Evolutionary conservation across 1,140 invertebrate species (phyloP).

Genomic region (Maniola jurtina): DNA sequence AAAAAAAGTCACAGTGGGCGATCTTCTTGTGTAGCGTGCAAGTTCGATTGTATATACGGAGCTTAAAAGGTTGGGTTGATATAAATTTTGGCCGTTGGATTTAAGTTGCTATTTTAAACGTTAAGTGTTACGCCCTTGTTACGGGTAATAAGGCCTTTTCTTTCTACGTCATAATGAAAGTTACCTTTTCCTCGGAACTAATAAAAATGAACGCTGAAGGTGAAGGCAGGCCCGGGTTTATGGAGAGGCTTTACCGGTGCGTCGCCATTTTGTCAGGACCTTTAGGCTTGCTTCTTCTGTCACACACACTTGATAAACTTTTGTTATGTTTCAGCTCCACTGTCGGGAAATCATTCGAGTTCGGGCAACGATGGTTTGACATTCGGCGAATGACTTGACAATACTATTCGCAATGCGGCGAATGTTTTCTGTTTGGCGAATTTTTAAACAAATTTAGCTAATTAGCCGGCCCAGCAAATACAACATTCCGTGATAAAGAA

Average conservation of each 20-base stretch:
- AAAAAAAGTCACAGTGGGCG: no score
- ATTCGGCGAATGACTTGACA: no score
- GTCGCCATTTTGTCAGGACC: slow-evolving; percentile 34
- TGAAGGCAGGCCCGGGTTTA: slow-evolving; percentile 36
- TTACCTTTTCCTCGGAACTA: slow-evolving; percentile 38
- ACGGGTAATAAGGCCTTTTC: slow-evolving; percentile 40
- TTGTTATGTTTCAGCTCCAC: no score
- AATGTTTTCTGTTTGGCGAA: no score
- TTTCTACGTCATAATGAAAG: slow-evolving; percentile 48
- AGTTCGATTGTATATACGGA: background rate
- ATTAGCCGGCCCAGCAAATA: no score
- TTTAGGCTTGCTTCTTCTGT: background rate
- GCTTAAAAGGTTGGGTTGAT: slow-evolving; percentile 40
- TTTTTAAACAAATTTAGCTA: no score
- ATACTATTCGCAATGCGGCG: no score
- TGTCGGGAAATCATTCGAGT: no score
- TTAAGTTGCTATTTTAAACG: slow-evolving; percentile 33
- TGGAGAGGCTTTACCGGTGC: slow-evolving; percentile 28
- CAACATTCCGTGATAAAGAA: no score
- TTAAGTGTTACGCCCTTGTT: slow-evolving; percentile 32
- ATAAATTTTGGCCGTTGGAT: slow-evolving; percentile 42
- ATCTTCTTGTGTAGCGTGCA: background rate
- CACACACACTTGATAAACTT: background rate
- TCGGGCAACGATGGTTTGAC: no score
- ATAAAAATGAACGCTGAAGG: slow-evolving; percentile 52